Evolutionary conservation across 2,888 invertebrate species (phyloP).

Genomic region (Sericinus montela): DNA sequence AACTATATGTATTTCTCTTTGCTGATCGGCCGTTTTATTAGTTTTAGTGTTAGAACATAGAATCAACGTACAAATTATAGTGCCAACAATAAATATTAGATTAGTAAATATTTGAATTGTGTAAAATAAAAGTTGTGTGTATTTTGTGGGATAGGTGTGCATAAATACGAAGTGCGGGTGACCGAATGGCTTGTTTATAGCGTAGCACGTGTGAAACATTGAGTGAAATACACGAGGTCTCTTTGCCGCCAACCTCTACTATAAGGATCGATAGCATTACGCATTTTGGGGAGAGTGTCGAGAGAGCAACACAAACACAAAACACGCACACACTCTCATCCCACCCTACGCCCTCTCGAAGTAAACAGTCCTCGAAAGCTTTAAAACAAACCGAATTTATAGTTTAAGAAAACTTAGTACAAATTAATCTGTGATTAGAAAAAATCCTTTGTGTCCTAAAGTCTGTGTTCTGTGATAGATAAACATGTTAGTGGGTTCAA

Average conservation of each 20-base stretch:
- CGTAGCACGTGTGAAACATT: constrained; percentile 44
- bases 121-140: constrained; percentile 17
- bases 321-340: constrained; percentile 47
- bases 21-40: background rate
- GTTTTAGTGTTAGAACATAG: constrained; percentile 23
- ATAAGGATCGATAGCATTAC: constrained; percentile 79
- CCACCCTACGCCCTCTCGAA: constrained; percentile 52
- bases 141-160: constrained; percentile 15
- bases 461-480: constrained; percentile 47
- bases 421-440: constrained; percentile 55
- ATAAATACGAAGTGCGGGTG: constrained; percentile 17
- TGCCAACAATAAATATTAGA: constrained; percentile 39
- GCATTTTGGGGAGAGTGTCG: constrained; percentile 64
- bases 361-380: constrained; percentile 60
- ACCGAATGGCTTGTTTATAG: constrained; percentile 28
- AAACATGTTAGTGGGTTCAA: constrained; percentile 63
- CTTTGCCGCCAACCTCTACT: constrained; percentile 51
- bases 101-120: constrained; percentile 26
- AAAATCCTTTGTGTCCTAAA: constrained; percentile 29
- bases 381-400: constrained; percentile 76
- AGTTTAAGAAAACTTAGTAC: constrained; percentile 65
- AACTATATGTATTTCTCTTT: background rate
- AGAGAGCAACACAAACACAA: constrained; percentile 38
- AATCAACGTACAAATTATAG: constrained; percentile 26
- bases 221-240: constrained; percentile 50